phyloP scores from a whole-genome alignment of 2,888 invertebrate genomes.

The Drosophila longiperda region DNA sequence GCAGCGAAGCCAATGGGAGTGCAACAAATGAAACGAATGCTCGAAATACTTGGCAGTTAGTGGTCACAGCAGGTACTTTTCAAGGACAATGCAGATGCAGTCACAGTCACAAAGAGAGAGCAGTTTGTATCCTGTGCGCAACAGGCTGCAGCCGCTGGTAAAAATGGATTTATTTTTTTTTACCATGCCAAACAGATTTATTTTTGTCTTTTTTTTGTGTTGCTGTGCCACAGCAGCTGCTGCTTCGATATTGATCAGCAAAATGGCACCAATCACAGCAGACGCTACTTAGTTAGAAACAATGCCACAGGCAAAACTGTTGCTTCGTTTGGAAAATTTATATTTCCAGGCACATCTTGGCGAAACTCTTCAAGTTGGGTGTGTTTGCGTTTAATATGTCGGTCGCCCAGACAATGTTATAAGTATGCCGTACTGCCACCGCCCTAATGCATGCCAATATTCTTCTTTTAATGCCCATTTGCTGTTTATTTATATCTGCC shows the following conservation, averaged over 20 bases:
- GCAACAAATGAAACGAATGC: conserved; percentile 72
- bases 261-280: conserved; percentile 74
- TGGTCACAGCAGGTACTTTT: conserved; percentile 74
- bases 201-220: conserved; percentile 49
- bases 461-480: conserved; percentile 12
- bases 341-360: conserved; percentile 17
- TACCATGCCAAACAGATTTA: conserved; percentile 74
- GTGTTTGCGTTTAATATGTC: conserved; percentile 30
- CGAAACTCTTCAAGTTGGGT: conserved; percentile 30
- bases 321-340: conserved; percentile 26
- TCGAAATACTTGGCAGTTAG: conserved; percentile 61
- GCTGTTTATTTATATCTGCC: conserved; percentile 16
- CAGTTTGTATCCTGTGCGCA: conserved; percentile 62
- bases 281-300: conserved; percentile 48
- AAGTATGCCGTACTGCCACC: background rate
- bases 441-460: conserved; percentile 38
- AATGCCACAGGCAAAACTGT: conserved; percentile 17
- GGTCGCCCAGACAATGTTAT: background rate
- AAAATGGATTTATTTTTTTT: conserved; percentile 65
- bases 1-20: conserved; percentile 18
- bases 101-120: conserved; percentile 26
- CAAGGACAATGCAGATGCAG: conserved; percentile 54
- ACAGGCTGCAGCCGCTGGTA: conserved; percentile 68
- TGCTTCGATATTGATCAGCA: conserved; percentile 18
- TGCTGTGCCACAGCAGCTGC: conserved; percentile 55